Evolutionary conservation across 2,797 vertebrate genomes (phyloP).

Genomic region (Petrocephalus sullivani): DNA sequence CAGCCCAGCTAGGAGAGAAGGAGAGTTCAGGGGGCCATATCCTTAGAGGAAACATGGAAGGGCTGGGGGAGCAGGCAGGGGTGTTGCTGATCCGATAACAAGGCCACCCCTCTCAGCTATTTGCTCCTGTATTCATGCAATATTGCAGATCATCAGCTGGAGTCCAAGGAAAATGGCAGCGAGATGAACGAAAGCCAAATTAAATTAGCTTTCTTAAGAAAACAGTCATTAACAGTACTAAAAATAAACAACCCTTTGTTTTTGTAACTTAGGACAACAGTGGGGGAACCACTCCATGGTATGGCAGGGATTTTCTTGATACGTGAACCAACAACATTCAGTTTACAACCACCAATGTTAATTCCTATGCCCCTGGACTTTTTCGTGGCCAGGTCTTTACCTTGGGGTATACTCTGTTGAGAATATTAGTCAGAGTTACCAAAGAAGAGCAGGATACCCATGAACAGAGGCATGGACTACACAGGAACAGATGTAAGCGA

Average conservation of each 20-base stretch:
- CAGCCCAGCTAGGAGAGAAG: background rate
- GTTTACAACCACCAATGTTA: background rate
- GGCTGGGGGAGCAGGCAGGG: background rate
- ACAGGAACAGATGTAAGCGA: background rate
- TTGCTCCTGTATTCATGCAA: slow-evolving; percentile 14
- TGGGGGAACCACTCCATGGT: background rate
- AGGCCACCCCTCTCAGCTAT: slow-evolving; percentile 4
- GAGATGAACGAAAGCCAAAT: background rate
- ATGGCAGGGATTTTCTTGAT: background rate
- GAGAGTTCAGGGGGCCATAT: slow-evolving; percentile 26
- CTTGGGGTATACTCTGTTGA: background rate
- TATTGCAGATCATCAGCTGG: slow-evolving; percentile 4
- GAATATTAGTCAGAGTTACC: background rate
- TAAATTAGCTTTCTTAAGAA: slow-evolving; percentile 6
- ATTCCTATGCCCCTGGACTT: background rate
- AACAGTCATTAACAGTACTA: background rate
- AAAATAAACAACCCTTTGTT: background rate
- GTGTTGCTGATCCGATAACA: slow-evolving; percentile 12
- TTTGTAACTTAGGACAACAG: background rate
- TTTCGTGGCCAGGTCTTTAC: background rate
- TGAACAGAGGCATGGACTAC: background rate
- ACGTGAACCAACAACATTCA: background rate
- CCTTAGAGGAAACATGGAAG: slow-evolving; percentile 17
- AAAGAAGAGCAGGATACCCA: background rate
- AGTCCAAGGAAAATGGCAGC: background rate